Evolutionary conservation across 2,888 invertebrate species (phyloP).

Genomic region (Cotesia congregata): DNA sequence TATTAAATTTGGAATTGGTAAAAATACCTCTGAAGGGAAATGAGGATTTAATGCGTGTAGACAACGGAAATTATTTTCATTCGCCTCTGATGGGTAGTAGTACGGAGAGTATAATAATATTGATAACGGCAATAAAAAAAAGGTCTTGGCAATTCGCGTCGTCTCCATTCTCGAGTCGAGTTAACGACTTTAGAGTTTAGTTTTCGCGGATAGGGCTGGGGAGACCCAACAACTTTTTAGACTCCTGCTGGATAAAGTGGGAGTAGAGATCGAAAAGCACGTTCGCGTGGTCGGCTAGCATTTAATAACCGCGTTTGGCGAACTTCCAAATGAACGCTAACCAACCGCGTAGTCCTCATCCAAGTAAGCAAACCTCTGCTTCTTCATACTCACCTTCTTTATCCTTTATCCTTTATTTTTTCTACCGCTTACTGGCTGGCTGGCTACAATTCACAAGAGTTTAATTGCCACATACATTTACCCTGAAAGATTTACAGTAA

Average conservation of each 20-base stretch:
- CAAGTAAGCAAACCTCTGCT: not conserved
- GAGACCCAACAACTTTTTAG: constrained; percentile 16
- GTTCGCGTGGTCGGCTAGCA: constrained; percentile 47
- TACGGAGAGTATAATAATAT: not conserved
- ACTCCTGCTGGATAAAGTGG: constrained; percentile 18
- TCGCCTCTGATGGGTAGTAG: not conserved
- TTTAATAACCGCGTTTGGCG: constrained; percentile 47
- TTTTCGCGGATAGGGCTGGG: constrained; percentile 30
- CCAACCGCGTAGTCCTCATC: constrained; percentile 38
- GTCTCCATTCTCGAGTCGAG: constrained; percentile 14
- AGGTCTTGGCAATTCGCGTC: constrained; percentile 23
- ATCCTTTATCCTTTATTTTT: not conserved
- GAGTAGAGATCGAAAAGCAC: constrained; percentile 30
- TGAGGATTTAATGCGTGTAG: not conserved
- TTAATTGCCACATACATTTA: constrained; percentile 34
- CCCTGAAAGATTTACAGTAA: constrained; percentile 15
- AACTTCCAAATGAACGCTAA: constrained; percentile 42
- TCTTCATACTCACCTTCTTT: constrained; percentile 8
- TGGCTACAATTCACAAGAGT: constrained; percentile 22
- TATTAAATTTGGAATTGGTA: not conserved
- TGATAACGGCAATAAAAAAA: constrained; percentile 10
- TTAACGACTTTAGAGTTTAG: constrained; percentile 21
- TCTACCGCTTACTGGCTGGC: not conserved
- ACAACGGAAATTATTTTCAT: constrained; percentile 2
- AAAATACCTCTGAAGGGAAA: not conserved